Percentiles rank a stretch among this genome's conserved stretches.
Conservation (phyloP, 2,888 invertebrate species). For the Apodemia zela region DNA sequence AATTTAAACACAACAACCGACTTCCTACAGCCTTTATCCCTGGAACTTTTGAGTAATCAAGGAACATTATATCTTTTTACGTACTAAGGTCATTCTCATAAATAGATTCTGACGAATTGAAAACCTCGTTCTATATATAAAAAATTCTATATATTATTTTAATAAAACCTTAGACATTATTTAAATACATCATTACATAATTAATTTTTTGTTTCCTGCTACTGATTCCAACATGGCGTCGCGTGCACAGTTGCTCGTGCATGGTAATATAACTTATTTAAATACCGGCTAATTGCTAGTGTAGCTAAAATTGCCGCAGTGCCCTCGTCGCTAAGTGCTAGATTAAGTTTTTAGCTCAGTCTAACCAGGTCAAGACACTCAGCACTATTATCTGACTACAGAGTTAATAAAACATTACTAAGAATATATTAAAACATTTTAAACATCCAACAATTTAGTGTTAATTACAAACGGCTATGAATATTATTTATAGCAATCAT, state of each 20-base stretch:
- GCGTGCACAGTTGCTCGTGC: slow-evolving; percentile 64
- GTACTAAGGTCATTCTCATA: no score
- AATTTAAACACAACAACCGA: no score
- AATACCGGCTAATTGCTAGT: slow-evolving; percentile 22
- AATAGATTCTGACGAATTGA: no score
- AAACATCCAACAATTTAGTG: neutral
- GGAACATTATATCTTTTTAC: no score
- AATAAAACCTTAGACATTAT: neutral
- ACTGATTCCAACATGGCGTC: slow-evolving; percentile 30
- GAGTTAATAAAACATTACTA: neutral
- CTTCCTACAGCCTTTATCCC: no score
- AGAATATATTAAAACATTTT: neutral
- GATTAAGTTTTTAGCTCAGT: slow-evolving; percentile 12
- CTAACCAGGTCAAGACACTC: slow-evolving; percentile 16
- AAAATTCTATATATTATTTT: no score
- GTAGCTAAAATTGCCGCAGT: slow-evolving; percentile 21
- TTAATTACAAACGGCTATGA: neutral
- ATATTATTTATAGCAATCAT: neutral
- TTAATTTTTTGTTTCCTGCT: slow-evolving; percentile 46
- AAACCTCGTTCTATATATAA: no score
- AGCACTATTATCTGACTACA: neutral
- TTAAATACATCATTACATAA: slow-evolving; percentile 23
- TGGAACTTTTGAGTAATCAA: no score
- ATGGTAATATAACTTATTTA: slow-evolving; percentile 44
- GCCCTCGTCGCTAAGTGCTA: slow-evolving; percentile 22